These are phyloP conservation scores for Collichthys lucidus DNA, from an alignment of 2,113 vertebrate species.

Conservation along the genomic window DNA sequence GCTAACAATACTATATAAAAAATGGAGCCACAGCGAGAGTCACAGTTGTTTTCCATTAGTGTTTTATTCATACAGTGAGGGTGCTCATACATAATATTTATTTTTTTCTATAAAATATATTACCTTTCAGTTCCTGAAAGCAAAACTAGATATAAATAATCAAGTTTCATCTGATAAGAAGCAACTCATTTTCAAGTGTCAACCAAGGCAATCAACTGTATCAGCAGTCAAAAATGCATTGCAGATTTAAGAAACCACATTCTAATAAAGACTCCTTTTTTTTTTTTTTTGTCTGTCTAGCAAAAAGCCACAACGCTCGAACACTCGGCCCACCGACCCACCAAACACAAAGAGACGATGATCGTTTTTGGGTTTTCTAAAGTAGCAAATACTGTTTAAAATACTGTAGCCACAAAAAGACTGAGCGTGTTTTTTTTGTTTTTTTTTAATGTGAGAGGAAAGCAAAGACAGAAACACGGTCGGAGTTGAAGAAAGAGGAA, in stretches of 20 bases:
- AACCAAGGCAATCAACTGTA: conserved; percentile 75
- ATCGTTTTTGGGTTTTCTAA: conserved; percentile 57
- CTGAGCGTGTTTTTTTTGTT: conserved; percentile 14
- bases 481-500: conserved; percentile 25
- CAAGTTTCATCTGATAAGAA: conserved; percentile 77
- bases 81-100: conserved; percentile 79
- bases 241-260: conserved; percentile 77
- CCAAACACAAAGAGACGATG: conserved; percentile 51
- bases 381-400: conserved; percentile 71
- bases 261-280: conserved; percentile 66
- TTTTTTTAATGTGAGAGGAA: conserved; percentile 47
- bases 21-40: background rate
- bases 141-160: conserved; percentile 82
- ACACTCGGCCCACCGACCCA: conserved; percentile 41
- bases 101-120: conserved; percentile 84
- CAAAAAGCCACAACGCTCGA: conserved; percentile 64
- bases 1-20: background rate
- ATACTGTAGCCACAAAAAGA: conserved; percentile 61
- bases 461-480: conserved; percentile 52
- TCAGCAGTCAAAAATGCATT: conserved; percentile 69
- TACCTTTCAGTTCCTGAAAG: conserved; percentile 80
- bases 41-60: conserved; percentile 49
- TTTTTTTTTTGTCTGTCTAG: conserved; percentile 52
- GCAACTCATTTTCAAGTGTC: conserved; percentile 79
- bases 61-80: conserved; percentile 80